Conservation (phyloP, 2,797 vertebrate species). For the Natrix natrix region DNA sequence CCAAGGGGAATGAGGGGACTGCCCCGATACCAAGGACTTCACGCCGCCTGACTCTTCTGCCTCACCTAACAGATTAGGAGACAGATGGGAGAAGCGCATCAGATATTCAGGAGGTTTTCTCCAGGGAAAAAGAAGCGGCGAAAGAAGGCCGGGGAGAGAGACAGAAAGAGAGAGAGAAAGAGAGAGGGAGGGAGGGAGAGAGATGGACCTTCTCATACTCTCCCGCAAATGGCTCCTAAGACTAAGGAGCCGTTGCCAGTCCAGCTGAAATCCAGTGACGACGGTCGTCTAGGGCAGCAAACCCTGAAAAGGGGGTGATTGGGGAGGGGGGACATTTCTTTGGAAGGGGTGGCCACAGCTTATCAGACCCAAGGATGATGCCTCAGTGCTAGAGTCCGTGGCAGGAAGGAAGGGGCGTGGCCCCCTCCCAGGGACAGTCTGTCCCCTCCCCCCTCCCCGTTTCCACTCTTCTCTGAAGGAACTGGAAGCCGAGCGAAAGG, state of each 20-base stretch:
- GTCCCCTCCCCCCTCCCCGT: background rate
- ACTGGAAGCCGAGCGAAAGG: background rate
- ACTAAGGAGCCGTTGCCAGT: background rate
- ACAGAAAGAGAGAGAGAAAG: background rate
- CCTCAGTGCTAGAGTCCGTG: background rate
- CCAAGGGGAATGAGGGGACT: background rate
- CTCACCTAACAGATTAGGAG: slow-evolving; percentile 48
- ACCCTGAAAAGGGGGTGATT: rapidly evolving
- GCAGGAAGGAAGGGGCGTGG: background rate
- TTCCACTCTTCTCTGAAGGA: background rate
- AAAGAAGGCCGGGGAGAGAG: background rate
- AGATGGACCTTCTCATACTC: background rate
- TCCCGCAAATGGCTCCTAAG: background rate
- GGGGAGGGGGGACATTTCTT: background rate
- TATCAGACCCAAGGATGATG: background rate
- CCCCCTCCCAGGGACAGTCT: background rate
- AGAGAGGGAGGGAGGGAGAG: background rate
- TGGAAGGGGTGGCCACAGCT: background rate
- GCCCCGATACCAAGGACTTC: slow-evolving; percentile 17
- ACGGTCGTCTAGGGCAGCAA: background rate
- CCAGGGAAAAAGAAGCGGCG: background rate
- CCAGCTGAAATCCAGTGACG: background rate
- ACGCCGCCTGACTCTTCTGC: slow-evolving; percentile 31
- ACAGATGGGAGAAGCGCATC: slow-evolving; percentile 35
- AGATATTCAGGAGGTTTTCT: slow-evolving; percentile 34